A percentile compares a stretch with the other conserved stretches of the same genome.
Evolutionary conservation across 2,888 invertebrate genomes (phyloP).

Genomic region (Orthosia gothica): DNA sequence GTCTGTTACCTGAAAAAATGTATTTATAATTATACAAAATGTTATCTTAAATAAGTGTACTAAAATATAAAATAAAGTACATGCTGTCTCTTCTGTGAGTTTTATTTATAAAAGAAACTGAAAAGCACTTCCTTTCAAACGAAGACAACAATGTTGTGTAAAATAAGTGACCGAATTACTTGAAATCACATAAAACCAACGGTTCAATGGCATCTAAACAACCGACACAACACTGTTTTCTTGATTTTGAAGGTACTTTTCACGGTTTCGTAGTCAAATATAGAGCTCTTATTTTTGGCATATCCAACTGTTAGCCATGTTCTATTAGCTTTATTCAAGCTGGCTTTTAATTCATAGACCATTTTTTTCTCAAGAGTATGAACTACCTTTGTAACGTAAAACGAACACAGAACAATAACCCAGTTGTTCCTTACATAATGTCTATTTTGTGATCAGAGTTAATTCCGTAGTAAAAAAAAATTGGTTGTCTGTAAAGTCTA

Average conservation of each 20-base stretch:
- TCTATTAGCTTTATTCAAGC: not conserved
- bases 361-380: not conserved
- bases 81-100: slow-evolving; percentile 3
- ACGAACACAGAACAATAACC: no score
- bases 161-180: not conserved
- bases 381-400: not conserved
- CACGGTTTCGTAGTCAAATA: not conserved
- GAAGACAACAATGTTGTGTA: not conserved
- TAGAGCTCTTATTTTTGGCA: not conserved
- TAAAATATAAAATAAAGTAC: not conserved
- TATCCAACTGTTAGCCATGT: not conserved
- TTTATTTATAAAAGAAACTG: slow-evolving; percentile 24
- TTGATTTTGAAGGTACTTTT: not conserved
- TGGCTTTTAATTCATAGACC: not conserved
- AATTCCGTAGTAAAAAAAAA: no score
- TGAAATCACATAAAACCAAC: not conserved
- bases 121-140: not conserved
- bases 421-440: no score
- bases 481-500: no score
- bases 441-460: no score
- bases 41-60: not conserved
- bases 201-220: not conserved
- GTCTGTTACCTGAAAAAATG: slow-evolving; percentile 43
- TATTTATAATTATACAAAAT: not conserved
- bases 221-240: not conserved